phyloP scores from a whole-genome alignment of 2,888 invertebrate genomes.

The Diogma glabrata region DNA sequence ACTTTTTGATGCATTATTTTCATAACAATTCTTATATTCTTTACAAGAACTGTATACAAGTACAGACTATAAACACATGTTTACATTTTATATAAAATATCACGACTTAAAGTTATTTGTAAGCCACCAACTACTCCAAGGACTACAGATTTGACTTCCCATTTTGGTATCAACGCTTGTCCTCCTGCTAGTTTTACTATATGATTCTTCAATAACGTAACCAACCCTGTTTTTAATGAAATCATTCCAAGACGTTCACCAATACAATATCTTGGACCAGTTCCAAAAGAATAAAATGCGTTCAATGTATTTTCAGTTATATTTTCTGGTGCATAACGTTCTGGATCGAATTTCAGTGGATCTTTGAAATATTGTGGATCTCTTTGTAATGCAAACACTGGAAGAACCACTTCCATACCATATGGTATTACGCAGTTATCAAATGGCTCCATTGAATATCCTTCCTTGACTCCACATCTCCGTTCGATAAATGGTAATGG shows the following conservation, averaged over 20 bases:
- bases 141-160: background rate
- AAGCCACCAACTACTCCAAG: background rate
- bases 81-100: background rate
- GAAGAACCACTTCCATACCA: slow-evolving; percentile 31
- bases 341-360: slow-evolving; percentile 32
- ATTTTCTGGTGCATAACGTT: slow-evolving; percentile 32
- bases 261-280: slow-evolving; percentile 32
- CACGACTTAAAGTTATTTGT: background rate
- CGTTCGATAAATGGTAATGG: slow-evolving; percentile 30
- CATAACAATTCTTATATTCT: too few species aligned
- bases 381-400: slow-evolving; percentile 30
- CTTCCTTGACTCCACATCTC: slow-evolving; percentile 10
- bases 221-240: slow-evolving; percentile 29
- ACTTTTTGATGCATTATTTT: too few species aligned
- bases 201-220: slow-evolving; percentile 31
- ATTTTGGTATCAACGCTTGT: background rate
- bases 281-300: slow-evolving; percentile 34
- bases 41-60: too few species aligned
- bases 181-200: background rate
- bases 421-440: slow-evolving; percentile 25
- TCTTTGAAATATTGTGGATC: slow-evolving; percentile 33
- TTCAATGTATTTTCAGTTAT: slow-evolving; percentile 28
- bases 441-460: slow-evolving; percentile 25
- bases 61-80: too few species aligned
- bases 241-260: slow-evolving; percentile 32